These are phyloP conservation scores for Batillaria attramentaria DNA, from an alignment of 1,140 invertebrate species.

Conservation along the genomic window DNA sequence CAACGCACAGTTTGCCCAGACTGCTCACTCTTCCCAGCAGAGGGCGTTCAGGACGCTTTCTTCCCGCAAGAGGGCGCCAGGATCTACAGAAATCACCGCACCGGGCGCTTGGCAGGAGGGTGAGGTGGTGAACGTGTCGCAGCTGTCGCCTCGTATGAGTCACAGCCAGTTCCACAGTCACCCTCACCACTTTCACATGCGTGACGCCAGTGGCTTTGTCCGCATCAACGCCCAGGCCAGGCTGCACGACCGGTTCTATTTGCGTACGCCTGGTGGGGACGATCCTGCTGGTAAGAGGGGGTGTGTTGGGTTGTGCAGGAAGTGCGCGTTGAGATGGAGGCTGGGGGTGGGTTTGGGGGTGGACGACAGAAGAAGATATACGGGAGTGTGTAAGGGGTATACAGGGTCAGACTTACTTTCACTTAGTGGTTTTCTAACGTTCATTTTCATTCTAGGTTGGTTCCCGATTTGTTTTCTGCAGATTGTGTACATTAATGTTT, in stretches of 20 bases:
- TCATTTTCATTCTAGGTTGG: too few relatives aligned
- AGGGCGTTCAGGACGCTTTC: not conserved
- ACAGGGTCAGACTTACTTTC: too few relatives aligned
- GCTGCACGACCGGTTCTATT: conserved; percentile 51
- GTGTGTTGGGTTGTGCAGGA: too few relatives aligned
- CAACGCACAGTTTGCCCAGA: not conserved
- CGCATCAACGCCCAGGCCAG: conserved; percentile 47
- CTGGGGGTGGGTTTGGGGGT: too few relatives aligned
- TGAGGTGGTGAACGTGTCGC: not conserved
- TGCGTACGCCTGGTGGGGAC: conserved; percentile 47
- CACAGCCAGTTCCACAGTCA: not conserved
- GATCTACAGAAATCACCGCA: not conserved
- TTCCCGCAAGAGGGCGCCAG: not conserved
- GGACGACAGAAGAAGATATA: too few relatives aligned
- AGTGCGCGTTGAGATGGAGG: too few relatives aligned
- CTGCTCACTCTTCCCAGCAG: not conserved
- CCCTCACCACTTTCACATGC: not conserved
- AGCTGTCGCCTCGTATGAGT: not conserved
- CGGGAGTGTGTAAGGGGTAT: too few relatives aligned
- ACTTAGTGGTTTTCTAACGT: too few relatives aligned
- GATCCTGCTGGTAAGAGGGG: too few relatives aligned
- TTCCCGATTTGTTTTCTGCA: too few relatives aligned
- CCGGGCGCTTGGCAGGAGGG: not conserved
- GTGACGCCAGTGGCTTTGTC: conserved; percentile 40
- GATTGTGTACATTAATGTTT: too few relatives aligned